phyloP scores from a whole-genome alignment of 2,888 invertebrate genomes.

The Apamea crenata region DNA sequence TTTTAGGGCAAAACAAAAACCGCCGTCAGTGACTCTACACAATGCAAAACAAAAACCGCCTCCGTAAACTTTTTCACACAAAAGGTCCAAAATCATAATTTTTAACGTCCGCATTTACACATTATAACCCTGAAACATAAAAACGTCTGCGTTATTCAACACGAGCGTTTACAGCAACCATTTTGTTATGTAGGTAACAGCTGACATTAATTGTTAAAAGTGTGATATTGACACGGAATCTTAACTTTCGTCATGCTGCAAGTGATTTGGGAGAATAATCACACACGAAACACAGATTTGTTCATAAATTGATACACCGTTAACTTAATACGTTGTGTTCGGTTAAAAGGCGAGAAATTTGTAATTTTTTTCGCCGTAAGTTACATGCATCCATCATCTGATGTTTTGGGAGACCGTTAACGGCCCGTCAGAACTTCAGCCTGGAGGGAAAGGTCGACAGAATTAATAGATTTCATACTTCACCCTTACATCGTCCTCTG shows the following conservation, averaged over 20 bases:
- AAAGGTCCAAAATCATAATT: conserved; percentile 53
- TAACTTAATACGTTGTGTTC: conserved; percentile 82
- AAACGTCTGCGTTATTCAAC: conserved; percentile 56
- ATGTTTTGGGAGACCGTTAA: conserved; percentile 72
- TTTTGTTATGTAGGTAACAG: conserved; percentile 66
- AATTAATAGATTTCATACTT: conserved; percentile 69
- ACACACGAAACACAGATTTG: conserved; percentile 74
- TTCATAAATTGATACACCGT: conserved; percentile 80
- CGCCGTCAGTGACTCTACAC: conserved; percentile 45
- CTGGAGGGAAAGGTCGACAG: conserved; percentile 65
- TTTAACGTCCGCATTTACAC: conserved; percentile 45
- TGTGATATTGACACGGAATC: conserved; percentile 69
- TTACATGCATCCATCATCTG: conserved; percentile 74
- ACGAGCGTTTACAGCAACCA: conserved; percentile 39
- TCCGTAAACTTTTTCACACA: conserved; percentile 52
- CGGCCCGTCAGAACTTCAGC: conserved; percentile 55
- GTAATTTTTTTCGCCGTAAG: conserved; percentile 79
- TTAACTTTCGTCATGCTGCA: conserved; percentile 67
- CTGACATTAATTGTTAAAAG: conserved; percentile 62
- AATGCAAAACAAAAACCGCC: conserved; percentile 37
- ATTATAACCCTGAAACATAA: conserved; percentile 58
- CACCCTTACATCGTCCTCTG: conserved; percentile 37
- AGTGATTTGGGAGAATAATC: conserved; percentile 70
- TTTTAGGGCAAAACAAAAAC: conserved; percentile 39
- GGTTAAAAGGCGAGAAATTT: conserved; percentile 85